Evolutionary conservation across 2,113 vertebrate genomes (phyloP).

Genomic region (Acanthisitta chloris): DNA sequence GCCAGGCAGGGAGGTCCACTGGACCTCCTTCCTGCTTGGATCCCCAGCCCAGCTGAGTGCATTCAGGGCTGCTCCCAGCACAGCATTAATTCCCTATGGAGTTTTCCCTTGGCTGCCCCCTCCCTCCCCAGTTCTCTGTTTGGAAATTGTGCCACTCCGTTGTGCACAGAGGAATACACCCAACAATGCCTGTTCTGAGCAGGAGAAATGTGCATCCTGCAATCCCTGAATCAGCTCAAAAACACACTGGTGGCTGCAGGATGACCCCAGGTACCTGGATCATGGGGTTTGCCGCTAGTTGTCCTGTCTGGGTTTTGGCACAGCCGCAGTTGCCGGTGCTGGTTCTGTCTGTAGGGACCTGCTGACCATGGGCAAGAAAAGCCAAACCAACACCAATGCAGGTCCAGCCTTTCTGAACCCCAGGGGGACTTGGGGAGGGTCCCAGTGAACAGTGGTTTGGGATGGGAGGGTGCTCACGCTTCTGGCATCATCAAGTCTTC

Average conservation of each 20-base stretch:
- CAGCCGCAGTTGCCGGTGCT: rapidly evolving
- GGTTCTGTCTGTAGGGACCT: not conserved
- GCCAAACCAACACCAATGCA: not conserved
- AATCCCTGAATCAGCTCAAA: not conserved
- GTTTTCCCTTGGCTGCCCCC: not conserved
- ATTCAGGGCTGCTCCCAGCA: not conserved
- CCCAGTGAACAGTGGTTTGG: not conserved
- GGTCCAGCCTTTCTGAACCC: not conserved
- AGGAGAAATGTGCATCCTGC: not conserved
- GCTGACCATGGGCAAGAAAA: not conserved
- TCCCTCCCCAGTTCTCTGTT: not conserved
- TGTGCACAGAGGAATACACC: not conserved
- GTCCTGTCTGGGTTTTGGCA: not conserved
- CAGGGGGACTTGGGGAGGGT: not conserved
- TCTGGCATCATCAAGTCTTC: slow-evolving; percentile 46
- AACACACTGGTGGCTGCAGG: not conserved
- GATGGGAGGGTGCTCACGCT: not conserved
- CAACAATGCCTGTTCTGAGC: not conserved
- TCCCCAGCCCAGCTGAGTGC: not conserved
- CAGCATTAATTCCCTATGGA: not conserved
- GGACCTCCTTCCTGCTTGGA: not conserved
- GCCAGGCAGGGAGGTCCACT: not conserved
- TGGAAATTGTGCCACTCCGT: not conserved
- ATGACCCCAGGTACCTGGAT: not conserved
- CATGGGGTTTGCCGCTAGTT: rapidly evolving